phyloP scores from a whole-genome alignment of 2,797 vertebrate genomes.

The Furcifer pardalis region DNA sequence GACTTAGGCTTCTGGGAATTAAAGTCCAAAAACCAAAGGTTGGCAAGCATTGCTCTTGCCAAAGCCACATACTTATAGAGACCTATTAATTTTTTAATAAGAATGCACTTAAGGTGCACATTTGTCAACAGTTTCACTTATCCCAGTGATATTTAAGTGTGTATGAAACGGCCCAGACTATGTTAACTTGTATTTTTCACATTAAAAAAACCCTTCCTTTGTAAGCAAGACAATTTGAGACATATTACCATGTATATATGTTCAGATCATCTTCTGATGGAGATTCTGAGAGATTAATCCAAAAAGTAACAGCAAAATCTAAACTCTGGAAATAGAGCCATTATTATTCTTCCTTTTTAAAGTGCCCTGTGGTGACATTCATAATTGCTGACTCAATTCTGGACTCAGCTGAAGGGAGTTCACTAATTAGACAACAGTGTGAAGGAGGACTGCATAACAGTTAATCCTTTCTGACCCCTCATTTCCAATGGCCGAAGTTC shows the following conservation, averaged over 20 bases:
- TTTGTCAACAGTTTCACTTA: too few relatives aligned
- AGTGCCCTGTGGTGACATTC: neutral
- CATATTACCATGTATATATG: conserved; percentile 86
- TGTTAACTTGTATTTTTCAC: too few relatives aligned
- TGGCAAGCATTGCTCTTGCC: too few relatives aligned
- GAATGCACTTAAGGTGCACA: too few relatives aligned
- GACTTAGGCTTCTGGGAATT: too few relatives aligned
- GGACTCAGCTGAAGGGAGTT: neutral
- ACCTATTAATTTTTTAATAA: too few relatives aligned
- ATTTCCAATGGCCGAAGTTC: neutral
- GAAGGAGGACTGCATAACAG: neutral
- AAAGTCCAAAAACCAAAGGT: too few relatives aligned
- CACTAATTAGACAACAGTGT: neutral
- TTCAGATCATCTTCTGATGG: conserved; percentile 85
- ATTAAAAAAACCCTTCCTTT: too few relatives aligned
- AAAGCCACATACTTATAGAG: too few relatives aligned
- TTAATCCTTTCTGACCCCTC: neutral
- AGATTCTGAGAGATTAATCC: conserved; percentile 84
- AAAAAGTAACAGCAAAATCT: conserved; percentile 37
- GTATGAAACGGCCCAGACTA: too few relatives aligned
- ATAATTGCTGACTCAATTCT: neutral
- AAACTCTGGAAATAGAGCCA: neutral
- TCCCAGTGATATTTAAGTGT: too few relatives aligned
- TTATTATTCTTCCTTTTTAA: too few relatives aligned
- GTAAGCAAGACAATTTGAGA: conserved; percentile 7